Evolutionary conservation across 2,888 invertebrate genomes (phyloP).

Genomic region (Hirtodrosophila alboralis): DNA sequence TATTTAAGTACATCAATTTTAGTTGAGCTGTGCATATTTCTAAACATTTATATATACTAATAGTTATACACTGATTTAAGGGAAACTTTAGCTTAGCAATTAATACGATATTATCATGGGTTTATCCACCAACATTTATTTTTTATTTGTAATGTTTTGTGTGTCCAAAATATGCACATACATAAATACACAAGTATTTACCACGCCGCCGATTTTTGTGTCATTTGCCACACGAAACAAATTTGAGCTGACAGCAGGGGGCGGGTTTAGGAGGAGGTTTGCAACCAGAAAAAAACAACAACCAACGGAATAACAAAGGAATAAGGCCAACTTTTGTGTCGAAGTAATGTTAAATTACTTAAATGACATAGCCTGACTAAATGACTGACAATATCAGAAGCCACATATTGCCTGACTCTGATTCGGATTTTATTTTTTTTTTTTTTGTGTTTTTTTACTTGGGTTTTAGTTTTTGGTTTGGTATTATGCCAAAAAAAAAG

Average conservation of each 20-base stretch:
- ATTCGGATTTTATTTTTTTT: not conserved
- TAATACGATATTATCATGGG: conserved; percentile 37
- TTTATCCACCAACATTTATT: conserved; percentile 34
- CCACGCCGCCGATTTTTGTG: conserved; percentile 27
- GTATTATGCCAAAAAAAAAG: conserved; percentile 21
- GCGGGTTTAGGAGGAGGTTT: not conserved
- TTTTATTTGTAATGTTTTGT: conserved; percentile 5
- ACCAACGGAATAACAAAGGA: conserved; percentile 4
- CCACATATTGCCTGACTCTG: conserved; percentile 35
- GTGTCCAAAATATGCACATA: conserved; percentile 1
- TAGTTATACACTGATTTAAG: not conserved
- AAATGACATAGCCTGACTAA: conserved; percentile 47
- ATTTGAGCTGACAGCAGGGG: conserved; percentile 38
- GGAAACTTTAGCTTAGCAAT: conserved; percentile 29
- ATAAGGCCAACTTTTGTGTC: conserved; percentile 44
- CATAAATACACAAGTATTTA: conserved; percentile 26
- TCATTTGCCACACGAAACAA: conserved; percentile 55
- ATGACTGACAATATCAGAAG: conserved; percentile 33
- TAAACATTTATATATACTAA: conserved; percentile 4
- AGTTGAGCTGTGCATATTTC: not conserved
- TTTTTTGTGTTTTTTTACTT: conserved; percentile 5
- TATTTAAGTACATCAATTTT: conserved; percentile 14
- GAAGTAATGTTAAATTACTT: conserved; percentile 58
- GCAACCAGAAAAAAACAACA: not conserved
- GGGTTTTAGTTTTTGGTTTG: conserved; percentile 29